A percentile compares a stretch with the other conserved stretches of the same genome.
These are phyloP conservation scores for Scrobipalpa atriplicella DNA, from an alignment of 2,888 invertebrate genomes.

Conservation along the genomic window DNA sequence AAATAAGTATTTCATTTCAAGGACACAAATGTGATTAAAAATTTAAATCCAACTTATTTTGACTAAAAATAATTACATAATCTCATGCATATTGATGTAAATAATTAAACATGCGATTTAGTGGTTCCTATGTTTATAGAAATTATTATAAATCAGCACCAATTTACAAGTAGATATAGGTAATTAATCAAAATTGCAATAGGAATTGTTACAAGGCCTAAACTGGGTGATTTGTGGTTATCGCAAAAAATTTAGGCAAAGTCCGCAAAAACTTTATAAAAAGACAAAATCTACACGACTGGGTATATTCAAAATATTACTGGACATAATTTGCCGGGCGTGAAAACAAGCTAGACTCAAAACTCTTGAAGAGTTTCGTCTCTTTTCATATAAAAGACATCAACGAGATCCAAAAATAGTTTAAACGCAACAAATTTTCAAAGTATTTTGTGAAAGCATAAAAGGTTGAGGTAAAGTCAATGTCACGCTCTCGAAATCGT, in stretches of 20 bases:
- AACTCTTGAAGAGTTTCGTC: too few species aligned
- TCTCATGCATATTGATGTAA: conserved; percentile 14
- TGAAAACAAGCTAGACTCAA: background rate
- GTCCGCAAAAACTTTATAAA: conserved; percentile 21
- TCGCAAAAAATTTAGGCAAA: conserved; percentile 28
- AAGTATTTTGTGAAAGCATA: background rate
- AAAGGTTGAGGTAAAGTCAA: conserved; percentile 7
- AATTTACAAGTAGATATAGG: conserved; percentile 3
- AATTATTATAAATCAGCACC: conserved; percentile 12
- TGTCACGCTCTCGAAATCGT: background rate
- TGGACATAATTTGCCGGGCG: too few species aligned
- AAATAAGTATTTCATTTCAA: too few species aligned
- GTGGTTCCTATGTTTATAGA: background rate
- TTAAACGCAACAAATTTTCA: background rate
- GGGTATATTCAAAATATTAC: too few species aligned
- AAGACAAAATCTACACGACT: too few species aligned
- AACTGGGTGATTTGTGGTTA: conserved; percentile 16
- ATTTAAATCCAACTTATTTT: too few species aligned
- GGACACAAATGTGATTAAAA: too few species aligned
- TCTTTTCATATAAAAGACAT: background rate
- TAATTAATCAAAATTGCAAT: conserved; percentile 24
- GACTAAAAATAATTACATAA: background rate
- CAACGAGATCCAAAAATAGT: background rate
- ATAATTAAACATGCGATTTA: background rate
- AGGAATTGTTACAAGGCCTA: conserved; percentile 23